These are phyloP conservation scores for Diglossa brunneiventris DNA, from an alignment of 2,113 vertebrate genomes.

Conservation along the genomic window DNA sequence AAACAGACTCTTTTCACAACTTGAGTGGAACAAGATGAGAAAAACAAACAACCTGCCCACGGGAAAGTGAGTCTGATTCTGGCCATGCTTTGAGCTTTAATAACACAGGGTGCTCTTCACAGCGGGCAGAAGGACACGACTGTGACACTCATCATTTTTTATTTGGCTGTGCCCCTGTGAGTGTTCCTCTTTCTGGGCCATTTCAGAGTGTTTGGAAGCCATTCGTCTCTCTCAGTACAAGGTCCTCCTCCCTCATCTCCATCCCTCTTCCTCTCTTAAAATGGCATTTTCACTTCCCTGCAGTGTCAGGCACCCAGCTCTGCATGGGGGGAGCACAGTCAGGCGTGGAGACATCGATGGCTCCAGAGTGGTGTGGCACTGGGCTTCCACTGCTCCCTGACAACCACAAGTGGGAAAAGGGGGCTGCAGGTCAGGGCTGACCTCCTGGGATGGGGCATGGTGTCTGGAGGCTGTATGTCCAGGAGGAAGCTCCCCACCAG, in stretches of 20 bases:
- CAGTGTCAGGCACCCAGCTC: background rate
- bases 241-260: background rate
- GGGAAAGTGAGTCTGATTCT: background rate
- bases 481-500: background rate
- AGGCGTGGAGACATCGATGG: rapidly evolving
- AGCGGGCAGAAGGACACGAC: background rate
- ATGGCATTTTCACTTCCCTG: background rate
- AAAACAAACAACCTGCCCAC: slow-evolving; percentile 17
- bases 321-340: background rate
- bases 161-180: background rate
- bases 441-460: background rate
- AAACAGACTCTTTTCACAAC: background rate
- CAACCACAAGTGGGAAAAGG: background rate
- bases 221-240: background rate
- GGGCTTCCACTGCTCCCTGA: background rate
- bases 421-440: background rate
- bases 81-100: background rate
- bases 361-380: background rate
- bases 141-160: background rate
- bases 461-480: background rate
- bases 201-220: background rate
- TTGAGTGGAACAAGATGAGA: background rate
- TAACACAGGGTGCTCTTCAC: background rate
- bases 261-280: background rate
- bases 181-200: background rate